Base-by-base conservation (phyloP, 2,797 vertebrate genomes). In the Muraenolepis orangiensis region DNA sequence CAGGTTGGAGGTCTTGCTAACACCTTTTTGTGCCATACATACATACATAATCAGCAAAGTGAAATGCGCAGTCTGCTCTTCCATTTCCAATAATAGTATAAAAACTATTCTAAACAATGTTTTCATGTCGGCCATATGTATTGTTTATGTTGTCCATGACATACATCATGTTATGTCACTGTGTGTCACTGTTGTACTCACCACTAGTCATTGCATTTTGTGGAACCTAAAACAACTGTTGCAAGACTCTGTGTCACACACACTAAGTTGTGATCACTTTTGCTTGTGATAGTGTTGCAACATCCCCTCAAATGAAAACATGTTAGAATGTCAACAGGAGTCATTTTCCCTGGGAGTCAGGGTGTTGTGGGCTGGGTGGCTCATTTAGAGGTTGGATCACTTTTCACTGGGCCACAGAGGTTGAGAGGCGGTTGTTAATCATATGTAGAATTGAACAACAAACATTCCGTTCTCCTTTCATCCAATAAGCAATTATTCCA, bases 351-450 rank as follows among this genome's bases (percentile, higher is more conserved):
- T 29, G 66, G n/a, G n/a, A 67, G 66, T 67, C 66, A 67, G 66
- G 13, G 3, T 1, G 26, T 66, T 30, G 64, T 28, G 64, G 64
- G 64, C 18, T 28, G 28, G 30, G 66, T 30, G 29, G 28, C 16
- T 16, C 16, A 67, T 29, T 29, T 31, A 67, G 66, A 14, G 18
- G 29, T 67, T 31, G 66, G 28, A 31, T 67, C 66, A 67, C 14
- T 67, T 30, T 67, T 67, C 66, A 30, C 66, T 67, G 66, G 29
- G 66, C 64, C 64, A 26, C 64, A 66, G 64, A 66, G 66, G 66
- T 31, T 31, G 10, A 67, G 14, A 67, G 29, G 28, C 16, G 28
- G 64, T 0, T 1, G 31, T 67, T 18, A 57, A 18, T 67, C 11
- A 31, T 20, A 51, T 67, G 6, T 31, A 66, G 66, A 16, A 31